Percentiles rank a stretch among this genome's conserved stretches.
These are phyloP conservation scores for Anas flavirostris DNA, from an alignment of 2,797 vertebrate genomes.

Conservation along the genomic window DNA sequence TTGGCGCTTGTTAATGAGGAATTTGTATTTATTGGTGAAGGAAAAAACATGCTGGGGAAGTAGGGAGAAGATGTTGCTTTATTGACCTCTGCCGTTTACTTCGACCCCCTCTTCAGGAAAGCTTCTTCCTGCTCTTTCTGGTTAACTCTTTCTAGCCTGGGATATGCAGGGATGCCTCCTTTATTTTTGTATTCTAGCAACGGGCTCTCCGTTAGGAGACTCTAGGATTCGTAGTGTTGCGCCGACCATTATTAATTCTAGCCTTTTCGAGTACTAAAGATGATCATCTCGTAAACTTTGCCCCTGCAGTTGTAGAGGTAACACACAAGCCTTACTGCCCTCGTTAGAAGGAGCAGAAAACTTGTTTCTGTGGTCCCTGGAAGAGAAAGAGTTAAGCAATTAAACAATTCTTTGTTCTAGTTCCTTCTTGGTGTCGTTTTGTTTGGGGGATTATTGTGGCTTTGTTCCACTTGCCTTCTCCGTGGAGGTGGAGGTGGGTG, in stretches of 20 bases:
- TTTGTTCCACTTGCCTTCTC: neutral
- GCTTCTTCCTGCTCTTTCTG: conserved; percentile 62
- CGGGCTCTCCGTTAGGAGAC: conserved; percentile 47
- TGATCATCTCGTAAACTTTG: conserved; percentile 55
- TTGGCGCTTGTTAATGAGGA: conserved; percentile 71
- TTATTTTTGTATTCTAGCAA: conserved; percentile 73
- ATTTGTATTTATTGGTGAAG: conserved; percentile 79
- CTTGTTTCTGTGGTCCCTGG: conserved; percentile 81
- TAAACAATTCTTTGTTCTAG: conserved; percentile 75
- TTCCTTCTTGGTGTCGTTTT: conserved; percentile 62
- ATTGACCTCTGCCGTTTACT: conserved; percentile 70
- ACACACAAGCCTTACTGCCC: conserved; percentile 80
- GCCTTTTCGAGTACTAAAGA: conserved; percentile 42
- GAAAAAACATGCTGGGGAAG: conserved; percentile 71
- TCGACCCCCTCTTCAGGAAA: conserved; percentile 57
- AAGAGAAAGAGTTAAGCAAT: conserved; percentile 81
- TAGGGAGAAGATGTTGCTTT: conserved; percentile 68
- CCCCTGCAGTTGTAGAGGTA: conserved; percentile 73
- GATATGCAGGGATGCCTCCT: conserved; percentile 56
- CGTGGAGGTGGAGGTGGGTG: neutral
- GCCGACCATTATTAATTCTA: conserved; percentile 49
- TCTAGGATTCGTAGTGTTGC: conserved; percentile 41
- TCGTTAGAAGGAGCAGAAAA: conserved; percentile 77
- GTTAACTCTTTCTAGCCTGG: conserved; percentile 67
- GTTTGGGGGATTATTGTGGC: conserved; percentile 22